Conservation (phyloP, 2,797 vertebrate species). For the Chloroceryle inda region DNA sequence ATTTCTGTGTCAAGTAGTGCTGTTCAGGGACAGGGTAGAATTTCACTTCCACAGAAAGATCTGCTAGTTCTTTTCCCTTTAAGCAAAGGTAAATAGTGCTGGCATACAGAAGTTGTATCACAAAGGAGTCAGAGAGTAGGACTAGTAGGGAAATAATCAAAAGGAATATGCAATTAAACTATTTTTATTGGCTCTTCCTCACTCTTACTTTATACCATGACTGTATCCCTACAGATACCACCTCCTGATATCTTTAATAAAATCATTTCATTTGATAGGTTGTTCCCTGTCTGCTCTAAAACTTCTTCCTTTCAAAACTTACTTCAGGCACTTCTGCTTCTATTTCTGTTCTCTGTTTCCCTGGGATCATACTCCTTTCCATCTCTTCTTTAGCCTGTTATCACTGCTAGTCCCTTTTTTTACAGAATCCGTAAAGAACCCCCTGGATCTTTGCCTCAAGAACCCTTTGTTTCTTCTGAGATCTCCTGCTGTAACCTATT, state of each 20-base stretch:
- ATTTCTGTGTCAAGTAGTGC: not conserved
- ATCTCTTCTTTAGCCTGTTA: not conserved
- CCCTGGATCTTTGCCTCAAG: not conserved
- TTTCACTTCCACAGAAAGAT: not conserved
- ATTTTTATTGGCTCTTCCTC: not conserved
- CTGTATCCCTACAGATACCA: not conserved
- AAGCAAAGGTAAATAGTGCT: constrained; percentile 6
- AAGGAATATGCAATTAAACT: constrained; percentile 10
- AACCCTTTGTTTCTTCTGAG: not conserved
- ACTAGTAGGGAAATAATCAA: not conserved
- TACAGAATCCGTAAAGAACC: not conserved
- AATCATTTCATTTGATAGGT: not conserved
- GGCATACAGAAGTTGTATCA: not conserved
- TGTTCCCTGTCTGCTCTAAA: not conserved
- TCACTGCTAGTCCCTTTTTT: not conserved
- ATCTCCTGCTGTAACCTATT: not conserved
- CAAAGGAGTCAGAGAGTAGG: not conserved
- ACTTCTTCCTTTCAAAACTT: constrained; percentile 18
- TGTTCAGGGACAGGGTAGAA: not conserved
- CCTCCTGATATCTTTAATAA: constrained; percentile 9
- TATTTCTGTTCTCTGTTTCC: constrained; percentile 13
- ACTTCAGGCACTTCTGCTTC: not conserved
- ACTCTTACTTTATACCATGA: not conserved
- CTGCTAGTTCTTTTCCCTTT: not conserved
- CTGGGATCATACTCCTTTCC: not conserved